These are phyloP conservation scores for Emmelina monodactyla DNA, from an alignment of 2,888 invertebrate genomes.

Conservation along the genomic window DNA sequence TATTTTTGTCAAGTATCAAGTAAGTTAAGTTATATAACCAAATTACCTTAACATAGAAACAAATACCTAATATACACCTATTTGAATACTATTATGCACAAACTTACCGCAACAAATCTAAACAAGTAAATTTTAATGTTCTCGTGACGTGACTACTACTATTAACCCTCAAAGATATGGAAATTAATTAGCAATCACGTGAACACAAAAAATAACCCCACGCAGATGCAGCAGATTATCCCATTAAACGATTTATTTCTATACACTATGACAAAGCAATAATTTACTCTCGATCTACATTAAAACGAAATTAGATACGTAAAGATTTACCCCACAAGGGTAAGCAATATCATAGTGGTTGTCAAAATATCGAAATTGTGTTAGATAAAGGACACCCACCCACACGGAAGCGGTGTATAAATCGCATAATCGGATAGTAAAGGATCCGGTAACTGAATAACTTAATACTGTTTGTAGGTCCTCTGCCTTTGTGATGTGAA, in stretches of 20 bases:
- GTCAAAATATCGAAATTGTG: constrained; percentile 55
- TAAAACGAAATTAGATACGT: constrained; percentile 53
- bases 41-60: too few species aligned
- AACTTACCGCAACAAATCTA: not conserved
- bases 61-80: too few species aligned
- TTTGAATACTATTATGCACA: not conserved
- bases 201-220: constrained; percentile 41
- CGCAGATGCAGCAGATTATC: constrained; percentile 53
- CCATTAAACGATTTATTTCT: constrained; percentile 46
- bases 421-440: constrained; percentile 53
- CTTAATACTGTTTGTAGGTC: too few species aligned
- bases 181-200: constrained; percentile 52
- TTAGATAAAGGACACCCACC: constrained; percentile 27
- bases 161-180: constrained; percentile 33
- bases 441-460: too few species aligned
- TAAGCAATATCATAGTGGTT: constrained; percentile 39
- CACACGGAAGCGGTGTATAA: constrained; percentile 40
- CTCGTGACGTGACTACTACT: constrained; percentile 36
- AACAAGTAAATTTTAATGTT: constrained; percentile 32
- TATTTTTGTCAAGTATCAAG: too few species aligned
- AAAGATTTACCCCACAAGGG: constrained; percentile 32
- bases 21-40: too few species aligned
- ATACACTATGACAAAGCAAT: constrained; percentile 55
- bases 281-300: constrained; percentile 60
- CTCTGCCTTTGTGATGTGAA: too few species aligned